Percentiles rank a stretch among this genome's conserved stretches.
phyloP scores from a whole-genome alignment of 2,113 vertebrate genomes.

The Leiothrix lutea region DNA sequence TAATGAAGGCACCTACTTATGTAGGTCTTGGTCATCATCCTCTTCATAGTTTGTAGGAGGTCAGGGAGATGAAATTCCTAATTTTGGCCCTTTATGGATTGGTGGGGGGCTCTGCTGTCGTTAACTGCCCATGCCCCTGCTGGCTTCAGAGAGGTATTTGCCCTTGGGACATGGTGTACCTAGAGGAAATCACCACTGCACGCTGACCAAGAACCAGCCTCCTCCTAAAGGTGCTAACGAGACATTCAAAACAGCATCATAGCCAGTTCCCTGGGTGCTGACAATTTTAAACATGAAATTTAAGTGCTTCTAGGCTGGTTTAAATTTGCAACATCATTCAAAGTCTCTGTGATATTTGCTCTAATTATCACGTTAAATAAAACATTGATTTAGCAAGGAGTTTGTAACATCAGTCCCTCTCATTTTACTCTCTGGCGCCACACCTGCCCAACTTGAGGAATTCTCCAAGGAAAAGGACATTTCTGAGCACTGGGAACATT shows the following conservation, averaged over 20 bases:
- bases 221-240: neutral
- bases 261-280: neutral
- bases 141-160: neutral
- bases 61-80: neutral
- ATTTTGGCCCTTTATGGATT: neutral
- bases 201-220: neutral
- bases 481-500: neutral
- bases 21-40: neutral
- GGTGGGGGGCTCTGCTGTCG: neutral
- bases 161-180: neutral
- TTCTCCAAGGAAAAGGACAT: neutral
- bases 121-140: neutral
- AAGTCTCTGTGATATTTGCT: neutral
- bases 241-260: neutral
- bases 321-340: neutral
- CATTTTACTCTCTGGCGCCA: neutral
- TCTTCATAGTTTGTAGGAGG: neutral
- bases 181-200: neutral
- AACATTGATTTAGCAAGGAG: neutral
- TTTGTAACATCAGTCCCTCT: neutral
- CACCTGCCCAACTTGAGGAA: neutral
- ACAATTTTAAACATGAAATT: neutral
- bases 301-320: neutral
- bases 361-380: neutral
- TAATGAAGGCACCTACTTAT: neutral